Conservation (phyloP, 2,113 vertebrate species). For the Cairina moschata region DNA sequence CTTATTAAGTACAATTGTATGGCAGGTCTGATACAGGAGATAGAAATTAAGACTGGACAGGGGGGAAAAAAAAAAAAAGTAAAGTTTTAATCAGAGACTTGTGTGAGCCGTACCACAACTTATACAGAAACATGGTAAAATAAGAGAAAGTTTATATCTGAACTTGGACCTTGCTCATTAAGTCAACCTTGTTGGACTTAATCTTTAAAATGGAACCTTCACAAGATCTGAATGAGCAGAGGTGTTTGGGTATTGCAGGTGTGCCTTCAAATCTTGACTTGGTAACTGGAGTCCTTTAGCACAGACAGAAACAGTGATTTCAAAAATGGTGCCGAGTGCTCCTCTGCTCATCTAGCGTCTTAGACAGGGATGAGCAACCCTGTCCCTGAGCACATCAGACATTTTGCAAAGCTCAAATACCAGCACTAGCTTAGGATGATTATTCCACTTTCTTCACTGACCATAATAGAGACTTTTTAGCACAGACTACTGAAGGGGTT, state of each 20-base stretch:
- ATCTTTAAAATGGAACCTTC: not conserved
- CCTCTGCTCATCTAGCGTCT: not conserved
- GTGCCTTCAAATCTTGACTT: not conserved
- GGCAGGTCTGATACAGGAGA: not conserved
- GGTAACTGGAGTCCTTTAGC: not conserved
- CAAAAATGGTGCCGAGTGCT: not conserved
- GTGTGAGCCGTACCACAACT: not conserved
- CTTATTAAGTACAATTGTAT: not conserved
- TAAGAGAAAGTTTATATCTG: not conserved
- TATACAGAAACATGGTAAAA: not conserved
- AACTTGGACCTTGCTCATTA: not conserved
- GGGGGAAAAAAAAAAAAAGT: not conserved
- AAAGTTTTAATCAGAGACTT: not conserved
- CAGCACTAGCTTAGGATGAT: not conserved
- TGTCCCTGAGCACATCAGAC: not conserved
- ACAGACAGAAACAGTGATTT: not conserved
- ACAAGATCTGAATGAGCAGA: not conserved
- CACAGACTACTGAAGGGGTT: not conserved
- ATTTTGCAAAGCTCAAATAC: not conserved
- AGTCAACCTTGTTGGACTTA: not conserved
- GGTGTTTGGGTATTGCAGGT: not conserved
- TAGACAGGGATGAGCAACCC: no score
- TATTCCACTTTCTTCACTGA: not conserved
- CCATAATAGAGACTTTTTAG: not conserved
- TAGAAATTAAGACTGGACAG: not conserved